phyloP scores from a whole-genome alignment of 2,113 vertebrate genomes.

The Brachionichthys hirsutus region DNA sequence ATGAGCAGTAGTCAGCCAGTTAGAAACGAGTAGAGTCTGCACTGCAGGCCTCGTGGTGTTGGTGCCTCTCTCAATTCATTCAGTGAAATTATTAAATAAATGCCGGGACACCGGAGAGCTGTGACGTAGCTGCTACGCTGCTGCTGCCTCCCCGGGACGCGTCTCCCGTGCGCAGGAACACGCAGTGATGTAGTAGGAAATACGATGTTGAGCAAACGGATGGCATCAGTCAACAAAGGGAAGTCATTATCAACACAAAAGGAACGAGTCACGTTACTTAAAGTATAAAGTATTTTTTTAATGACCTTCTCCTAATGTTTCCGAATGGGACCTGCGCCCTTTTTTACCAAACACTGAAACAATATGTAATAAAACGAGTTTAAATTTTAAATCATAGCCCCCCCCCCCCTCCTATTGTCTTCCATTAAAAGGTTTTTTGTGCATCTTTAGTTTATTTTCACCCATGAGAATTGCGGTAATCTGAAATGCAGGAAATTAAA shows the following conservation, averaged over 20 bases:
- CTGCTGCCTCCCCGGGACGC: constrained; percentile 66
- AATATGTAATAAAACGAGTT: too few species aligned
- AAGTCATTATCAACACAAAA: not conserved
- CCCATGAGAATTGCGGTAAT: constrained; percentile 1
- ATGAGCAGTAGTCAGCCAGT: constrained; percentile 33
- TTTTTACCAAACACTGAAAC: too few species aligned
- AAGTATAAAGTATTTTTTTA: too few species aligned
- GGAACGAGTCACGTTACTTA: not conserved
- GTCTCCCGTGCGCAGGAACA: constrained; percentile 42
- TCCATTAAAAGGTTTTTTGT: too few species aligned
- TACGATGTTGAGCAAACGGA: not conserved
- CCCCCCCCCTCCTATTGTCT: too few species aligned
- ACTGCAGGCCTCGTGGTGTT: constrained; percentile 62
- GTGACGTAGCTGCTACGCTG: constrained; percentile 80
- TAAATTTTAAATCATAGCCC: too few species aligned
- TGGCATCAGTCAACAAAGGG: constrained; percentile 11
- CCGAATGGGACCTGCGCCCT: too few species aligned
- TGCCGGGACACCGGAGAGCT: constrained; percentile 79
- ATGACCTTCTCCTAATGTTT: too few species aligned
- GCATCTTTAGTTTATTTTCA: not conserved
- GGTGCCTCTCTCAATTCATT: constrained; percentile 75
- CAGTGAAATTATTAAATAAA: constrained; percentile 80
- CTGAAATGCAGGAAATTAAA: constrained; percentile 16
- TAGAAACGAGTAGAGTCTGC: constrained; percentile 30
- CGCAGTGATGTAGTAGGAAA: constrained; percentile 31